Conservation (phyloP, 2,113 vertebrate genomes). For the Lepus americanus region DNA sequence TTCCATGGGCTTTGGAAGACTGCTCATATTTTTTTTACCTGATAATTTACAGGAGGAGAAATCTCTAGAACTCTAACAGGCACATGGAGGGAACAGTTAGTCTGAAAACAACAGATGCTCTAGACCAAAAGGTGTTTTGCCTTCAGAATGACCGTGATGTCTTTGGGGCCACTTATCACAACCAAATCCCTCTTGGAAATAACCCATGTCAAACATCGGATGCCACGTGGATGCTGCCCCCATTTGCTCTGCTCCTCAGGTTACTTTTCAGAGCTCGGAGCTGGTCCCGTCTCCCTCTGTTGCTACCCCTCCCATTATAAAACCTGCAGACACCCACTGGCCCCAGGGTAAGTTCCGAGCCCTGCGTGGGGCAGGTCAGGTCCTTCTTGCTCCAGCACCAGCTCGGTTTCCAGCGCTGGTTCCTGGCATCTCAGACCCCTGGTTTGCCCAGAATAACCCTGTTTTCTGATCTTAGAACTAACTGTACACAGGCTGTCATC, state of each 20-base stretch:
- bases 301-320: neutral
- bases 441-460: neutral
- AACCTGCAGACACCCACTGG: neutral
- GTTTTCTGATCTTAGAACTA: neutral
- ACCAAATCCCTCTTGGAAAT: neutral
- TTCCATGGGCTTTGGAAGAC: too few species aligned
- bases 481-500: neutral
- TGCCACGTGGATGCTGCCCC: too few species aligned
- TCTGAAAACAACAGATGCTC: neutral
- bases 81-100: neutral
- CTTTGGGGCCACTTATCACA: neutral
- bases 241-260: neutral
- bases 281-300: neutral
- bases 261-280: neutral
- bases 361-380: rapidly evolving
- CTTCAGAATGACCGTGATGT: neutral
- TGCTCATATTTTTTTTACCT: neutral
- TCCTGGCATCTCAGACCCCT: neutral
- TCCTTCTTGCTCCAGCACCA: neutral
- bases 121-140: neutral
- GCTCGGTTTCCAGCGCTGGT: neutral
- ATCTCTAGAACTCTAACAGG: neutral
- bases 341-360: neutral
- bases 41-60: neutral
- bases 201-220: neutral